Percentiles rank a stretch among this genome's conserved stretches.
Conservation (phyloP, 2,113 vertebrate species). For the Ploceus nigricollis region DNA sequence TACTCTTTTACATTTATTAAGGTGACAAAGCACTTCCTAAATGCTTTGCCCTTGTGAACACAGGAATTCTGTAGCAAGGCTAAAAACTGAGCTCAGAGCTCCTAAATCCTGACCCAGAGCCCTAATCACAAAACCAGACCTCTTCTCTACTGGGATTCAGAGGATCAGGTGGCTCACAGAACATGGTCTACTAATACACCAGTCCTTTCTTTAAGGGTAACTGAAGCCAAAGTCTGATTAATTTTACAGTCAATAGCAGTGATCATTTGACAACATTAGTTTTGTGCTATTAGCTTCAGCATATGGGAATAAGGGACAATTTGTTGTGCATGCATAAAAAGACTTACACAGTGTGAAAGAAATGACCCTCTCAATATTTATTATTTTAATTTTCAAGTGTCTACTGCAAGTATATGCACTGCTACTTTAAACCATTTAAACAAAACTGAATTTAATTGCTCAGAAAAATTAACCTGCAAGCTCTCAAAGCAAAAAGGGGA, state of each 20-base stretch:
- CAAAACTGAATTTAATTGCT: conserved; percentile 19
- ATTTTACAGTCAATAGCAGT: conserved; percentile 31
- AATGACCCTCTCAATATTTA: conserved; percentile 43
- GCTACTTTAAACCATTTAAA: conserved; percentile 24
- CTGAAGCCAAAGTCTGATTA: conserved; percentile 31
- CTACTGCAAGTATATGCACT: conserved; percentile 6
- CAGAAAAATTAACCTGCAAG: conserved; percentile 12
- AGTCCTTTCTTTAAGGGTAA: conserved; percentile 17
- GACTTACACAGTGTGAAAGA: background rate
- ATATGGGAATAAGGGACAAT: conserved; percentile 16
- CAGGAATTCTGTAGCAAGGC: conserved; percentile 22
- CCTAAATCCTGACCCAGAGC: background rate
- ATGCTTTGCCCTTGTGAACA: background rate
- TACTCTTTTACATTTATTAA: conserved; percentile 1
- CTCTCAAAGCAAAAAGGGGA: background rate
- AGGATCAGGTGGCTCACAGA: background rate
- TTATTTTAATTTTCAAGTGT: conserved; percentile 50
- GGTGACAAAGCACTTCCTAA: conserved; percentile 50
- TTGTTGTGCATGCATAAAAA: conserved; percentile 15
- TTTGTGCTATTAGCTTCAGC: conserved; percentile 35
- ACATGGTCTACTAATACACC: background rate
- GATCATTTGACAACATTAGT: conserved; percentile 42
- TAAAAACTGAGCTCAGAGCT: conserved; percentile 12
- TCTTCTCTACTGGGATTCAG: background rate
- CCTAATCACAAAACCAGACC: conserved; percentile 39